phyloP scores from a whole-genome alignment of 2,113 vertebrate genomes.

The Willisornis vidua region DNA sequence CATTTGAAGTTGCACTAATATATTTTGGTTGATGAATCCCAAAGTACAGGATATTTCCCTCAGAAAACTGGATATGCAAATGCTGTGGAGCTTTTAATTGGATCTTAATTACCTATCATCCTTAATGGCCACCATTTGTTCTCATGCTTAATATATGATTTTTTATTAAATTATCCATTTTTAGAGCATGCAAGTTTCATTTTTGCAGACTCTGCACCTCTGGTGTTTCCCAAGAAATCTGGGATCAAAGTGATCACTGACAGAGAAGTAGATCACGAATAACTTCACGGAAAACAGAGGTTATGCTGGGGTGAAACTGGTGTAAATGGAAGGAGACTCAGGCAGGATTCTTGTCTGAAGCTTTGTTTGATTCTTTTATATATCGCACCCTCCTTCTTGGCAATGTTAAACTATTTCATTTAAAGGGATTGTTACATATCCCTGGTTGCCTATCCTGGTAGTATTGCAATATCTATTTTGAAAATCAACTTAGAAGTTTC shows the following conservation, averaged over 20 bases:
- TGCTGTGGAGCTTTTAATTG: not conserved
- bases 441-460: not conserved
- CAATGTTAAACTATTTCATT: not conserved
- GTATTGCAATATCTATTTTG: not conserved
- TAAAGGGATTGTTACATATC: not conserved
- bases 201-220: not conserved
- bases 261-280: not conserved
- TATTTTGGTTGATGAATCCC: not conserved
- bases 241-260: not conserved
- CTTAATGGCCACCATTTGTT: not conserved
- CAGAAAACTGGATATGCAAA: not conserved
- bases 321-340: not conserved
- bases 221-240: not conserved
- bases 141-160: not conserved
- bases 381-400: not conserved
- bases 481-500: not conserved
- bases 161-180: not conserved
- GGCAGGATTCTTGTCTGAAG: not conserved
- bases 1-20: not conserved
- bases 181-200: not conserved
- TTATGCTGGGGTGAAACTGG: not conserved
- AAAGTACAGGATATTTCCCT: not conserved
- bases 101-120: not conserved
- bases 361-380: not conserved
- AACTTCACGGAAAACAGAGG: not conserved